A percentile compares a stretch with the other conserved stretches of the same genome.
phyloP scores from a whole-genome alignment of 2,797 vertebrate species.

The Crax fasciolata region DNA sequence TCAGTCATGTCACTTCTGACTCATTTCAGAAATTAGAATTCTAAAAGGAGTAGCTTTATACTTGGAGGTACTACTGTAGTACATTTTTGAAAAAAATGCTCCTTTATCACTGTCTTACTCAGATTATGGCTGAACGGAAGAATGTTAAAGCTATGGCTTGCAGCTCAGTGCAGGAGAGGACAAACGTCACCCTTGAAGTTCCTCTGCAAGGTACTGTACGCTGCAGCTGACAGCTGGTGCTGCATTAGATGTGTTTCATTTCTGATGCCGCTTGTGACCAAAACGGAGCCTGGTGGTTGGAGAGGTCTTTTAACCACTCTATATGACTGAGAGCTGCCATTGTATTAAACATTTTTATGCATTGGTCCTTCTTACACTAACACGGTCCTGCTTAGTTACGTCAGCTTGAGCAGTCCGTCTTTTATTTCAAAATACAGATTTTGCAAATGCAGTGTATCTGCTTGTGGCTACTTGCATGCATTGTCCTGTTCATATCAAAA shows the following conservation, averaged over 20 bases:
- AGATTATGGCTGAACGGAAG: constrained; percentile 99
- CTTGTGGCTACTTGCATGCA: not conserved
- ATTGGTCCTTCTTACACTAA: not conserved
- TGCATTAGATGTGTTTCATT: not conserved
- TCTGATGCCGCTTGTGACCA: not conserved
- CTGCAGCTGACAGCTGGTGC: not conserved
- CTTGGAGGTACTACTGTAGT: not conserved
- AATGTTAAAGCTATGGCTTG: constrained; percentile 94
- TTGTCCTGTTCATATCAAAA: not conserved
- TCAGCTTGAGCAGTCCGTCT: not conserved
- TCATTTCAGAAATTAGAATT: not conserved
- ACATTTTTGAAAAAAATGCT: not conserved
- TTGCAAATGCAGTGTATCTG: not conserved
- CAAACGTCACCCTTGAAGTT: constrained; percentile 88
- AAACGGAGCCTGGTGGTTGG: not conserved
- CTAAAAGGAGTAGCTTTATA: not conserved
- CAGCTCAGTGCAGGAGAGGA: constrained; percentile 89
- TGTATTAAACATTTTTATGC: not conserved
- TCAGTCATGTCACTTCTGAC: not conserved
- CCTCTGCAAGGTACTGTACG: constrained; percentile 92
- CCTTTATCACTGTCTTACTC: not conserved
- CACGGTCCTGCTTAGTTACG: not conserved
- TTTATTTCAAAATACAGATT: not conserved
- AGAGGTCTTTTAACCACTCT: not conserved
- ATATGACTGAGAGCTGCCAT: not conserved